These are phyloP conservation scores for Drosophila dunni DNA, from an alignment of 1,140 invertebrate genomes.

Conservation along the genomic window DNA sequence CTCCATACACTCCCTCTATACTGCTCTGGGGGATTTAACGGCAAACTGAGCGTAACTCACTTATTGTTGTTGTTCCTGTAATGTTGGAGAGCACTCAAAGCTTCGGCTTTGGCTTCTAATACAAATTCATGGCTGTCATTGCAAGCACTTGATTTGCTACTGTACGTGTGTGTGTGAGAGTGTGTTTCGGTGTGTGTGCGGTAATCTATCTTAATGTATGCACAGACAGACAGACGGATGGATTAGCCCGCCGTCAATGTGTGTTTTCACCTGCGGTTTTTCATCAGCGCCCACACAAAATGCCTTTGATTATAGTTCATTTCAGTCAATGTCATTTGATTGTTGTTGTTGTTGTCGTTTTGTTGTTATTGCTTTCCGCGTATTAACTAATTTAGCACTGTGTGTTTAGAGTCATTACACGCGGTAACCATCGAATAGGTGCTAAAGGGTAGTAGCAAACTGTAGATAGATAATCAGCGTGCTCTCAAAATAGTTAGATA, in stretches of 20 bases:
- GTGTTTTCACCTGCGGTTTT: slow-evolving; percentile 49
- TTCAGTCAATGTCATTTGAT: slow-evolving; percentile 26
- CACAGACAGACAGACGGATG: slow-evolving; percentile 36
- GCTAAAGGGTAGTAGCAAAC: slow-evolving; percentile 1
- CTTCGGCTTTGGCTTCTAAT: slow-evolving; percentile 57
- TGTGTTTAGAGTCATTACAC: slow-evolving; percentile 27
- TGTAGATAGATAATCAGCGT: background rate
- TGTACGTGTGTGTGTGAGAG: slow-evolving; percentile 28
- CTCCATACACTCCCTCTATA: background rate
- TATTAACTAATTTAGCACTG: slow-evolving; percentile 61
- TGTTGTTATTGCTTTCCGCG: slow-evolving; percentile 40
- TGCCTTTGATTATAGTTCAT: slow-evolving; percentile 46
- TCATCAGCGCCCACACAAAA: slow-evolving; percentile 22
- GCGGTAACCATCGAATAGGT: background rate
- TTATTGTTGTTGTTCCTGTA: slow-evolving; percentile 17
- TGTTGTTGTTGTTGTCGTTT: slow-evolving; percentile 42
- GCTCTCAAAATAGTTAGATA: no score
- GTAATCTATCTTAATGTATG: slow-evolving; percentile 82
- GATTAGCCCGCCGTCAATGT: slow-evolving; percentile 30
- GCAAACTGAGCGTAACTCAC: slow-evolving; percentile 33
- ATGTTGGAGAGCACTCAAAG: slow-evolving; percentile 10
- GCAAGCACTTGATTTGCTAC: slow-evolving; percentile 59
- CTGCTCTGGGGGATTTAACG: slow-evolving; percentile 11
- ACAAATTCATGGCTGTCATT: slow-evolving; percentile 73
- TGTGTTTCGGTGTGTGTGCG: slow-evolving; percentile 33